Conservation (phyloP, 2,113 vertebrate genomes). For the Lepisosteus osseus region DNA sequence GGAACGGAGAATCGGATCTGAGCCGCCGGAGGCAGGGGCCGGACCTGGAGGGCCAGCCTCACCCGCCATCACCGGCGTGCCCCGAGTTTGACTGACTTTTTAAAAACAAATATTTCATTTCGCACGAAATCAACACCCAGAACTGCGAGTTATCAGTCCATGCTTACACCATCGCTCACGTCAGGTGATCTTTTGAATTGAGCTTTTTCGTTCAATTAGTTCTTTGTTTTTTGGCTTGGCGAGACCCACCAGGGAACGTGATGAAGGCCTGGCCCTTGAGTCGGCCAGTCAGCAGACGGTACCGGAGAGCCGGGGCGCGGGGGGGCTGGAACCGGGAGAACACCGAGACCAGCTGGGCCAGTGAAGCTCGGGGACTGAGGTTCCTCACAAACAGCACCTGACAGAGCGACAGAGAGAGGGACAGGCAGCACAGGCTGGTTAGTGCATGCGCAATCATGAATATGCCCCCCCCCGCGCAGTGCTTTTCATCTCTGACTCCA, state of each 20-base stretch:
- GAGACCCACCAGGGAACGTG: slow-evolving; percentile 70
- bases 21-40: not conserved
- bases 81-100: no score
- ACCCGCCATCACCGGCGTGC: no score
- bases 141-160: no score
- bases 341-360: slow-evolving; percentile 82
- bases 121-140: no score
- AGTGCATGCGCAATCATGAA: not conserved
- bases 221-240: no score
- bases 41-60: no score
- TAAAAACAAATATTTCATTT: no score
- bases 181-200: no score
- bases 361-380: slow-evolving; percentile 68
- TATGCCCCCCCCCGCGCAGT: not conserved
- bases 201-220: no score
- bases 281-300: slow-evolving; percentile 82
- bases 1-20: slow-evolving; percentile 24
- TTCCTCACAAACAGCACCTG: slow-evolving; percentile 93
- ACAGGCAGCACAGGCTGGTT: not conserved
- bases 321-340: slow-evolving; percentile 83
- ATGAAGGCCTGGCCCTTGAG: slow-evolving; percentile 92
- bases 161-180: no score
- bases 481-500: no score
- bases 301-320: slow-evolving; percentile 58
- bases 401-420: slow-evolving; percentile 6